Evolutionary conservation across 2,113 vertebrate species (phyloP), one percentile per base, ranked within the genome.

Genomic region (Notiomystis cincta): DNA sequence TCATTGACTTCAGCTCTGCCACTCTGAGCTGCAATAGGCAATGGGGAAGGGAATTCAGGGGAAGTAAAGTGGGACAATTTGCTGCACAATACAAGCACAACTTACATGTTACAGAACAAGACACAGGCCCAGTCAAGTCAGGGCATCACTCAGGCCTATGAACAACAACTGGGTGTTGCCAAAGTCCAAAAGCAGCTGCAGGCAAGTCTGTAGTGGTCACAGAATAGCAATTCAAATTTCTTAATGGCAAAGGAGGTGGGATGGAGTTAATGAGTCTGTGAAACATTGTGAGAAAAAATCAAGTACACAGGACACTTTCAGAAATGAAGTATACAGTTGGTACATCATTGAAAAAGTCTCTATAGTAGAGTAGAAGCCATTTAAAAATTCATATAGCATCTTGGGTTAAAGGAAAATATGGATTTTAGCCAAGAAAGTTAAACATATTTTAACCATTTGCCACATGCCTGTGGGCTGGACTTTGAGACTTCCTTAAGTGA

Each of bases 61-160:
- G 66, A 88, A 90, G 75, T 73, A 23, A 85, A 60, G 13, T 40
- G 67, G 8, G 20, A 56, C 64, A 65, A 45, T 9, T 51, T 62
- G 75, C 90, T 88, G 67, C 64, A 82, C 40, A 33, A 10, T 7
- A 51, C 13, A 54, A 8, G 13, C 27, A 42, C 30, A 66, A 21
- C 6, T n/a, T 51, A 44, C 11, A 60, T 15, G n/a, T 48, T 88
- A 66, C 85, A 83, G 93, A 86, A 60, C 10, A 20, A 86, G 47
- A 47, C 60, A 45, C 30, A 87, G 72, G 89, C 89, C 85, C 85
- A 86, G 95, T 56, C 95, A 96, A 92, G 95, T 88, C 85, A 83
- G 51, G 83, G 67, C 92, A 73, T 71, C 56, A 24, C 67, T 81
- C 60, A 80, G 40, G 60, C 58, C 78, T 65, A 15, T 35, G 64